phyloP scores from a whole-genome alignment of 2,113 vertebrate species.

The Gobius niger region DNA sequence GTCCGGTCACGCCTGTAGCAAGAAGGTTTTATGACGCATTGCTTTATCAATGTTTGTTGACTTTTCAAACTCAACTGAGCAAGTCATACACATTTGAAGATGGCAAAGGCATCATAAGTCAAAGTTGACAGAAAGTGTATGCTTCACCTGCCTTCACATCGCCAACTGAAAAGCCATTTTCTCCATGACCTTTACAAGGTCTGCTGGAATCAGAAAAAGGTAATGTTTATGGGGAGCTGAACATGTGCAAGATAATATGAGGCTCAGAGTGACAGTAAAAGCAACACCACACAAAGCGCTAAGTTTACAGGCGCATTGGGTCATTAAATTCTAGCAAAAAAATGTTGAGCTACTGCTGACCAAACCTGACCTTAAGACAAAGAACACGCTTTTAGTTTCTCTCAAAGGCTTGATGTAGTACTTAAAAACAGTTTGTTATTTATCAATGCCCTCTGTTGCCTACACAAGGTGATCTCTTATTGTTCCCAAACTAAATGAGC shows the following conservation, averaged over 20 bases:
- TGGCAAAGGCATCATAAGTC: slow-evolving; percentile 34
- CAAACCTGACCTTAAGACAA: slow-evolving; percentile 20
- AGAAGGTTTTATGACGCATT: slow-evolving; percentile 4
- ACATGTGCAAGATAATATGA: slow-evolving; percentile 30
- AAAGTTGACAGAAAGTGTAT: slow-evolving; percentile 25
- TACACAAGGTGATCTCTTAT: slow-evolving; percentile 12
- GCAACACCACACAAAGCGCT: slow-evolving; percentile 6
- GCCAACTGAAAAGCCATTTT: slow-evolving; percentile 34
- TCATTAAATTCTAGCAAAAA: slow-evolving; percentile 8
- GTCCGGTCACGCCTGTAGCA: slow-evolving; percentile 5
- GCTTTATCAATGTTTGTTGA: slow-evolving; percentile 36
- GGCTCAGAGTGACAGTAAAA: slow-evolving; percentile 17
- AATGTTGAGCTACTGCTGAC: not conserved
- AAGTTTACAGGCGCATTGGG: slow-evolving; percentile 16
- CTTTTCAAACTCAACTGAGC: slow-evolving; percentile 45
- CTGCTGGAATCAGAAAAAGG: slow-evolving; percentile 40
- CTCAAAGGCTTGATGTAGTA: not conserved
- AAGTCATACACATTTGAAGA: slow-evolving; percentile 15
- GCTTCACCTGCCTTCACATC: slow-evolving; percentile 40
- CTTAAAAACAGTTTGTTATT: slow-evolving; percentile 8
- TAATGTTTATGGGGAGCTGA: slow-evolving; percentile 41
- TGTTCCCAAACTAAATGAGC: slow-evolving; percentile 23
- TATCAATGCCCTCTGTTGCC: slow-evolving; percentile 8
- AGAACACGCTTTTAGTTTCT: not conserved
- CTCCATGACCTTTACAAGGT: slow-evolving; percentile 51